Percentiles rank a stretch among this genome's conserved stretches.
phyloP scores from a whole-genome alignment of 2,113 vertebrate genomes.

The Trematocara zebra region DNA sequence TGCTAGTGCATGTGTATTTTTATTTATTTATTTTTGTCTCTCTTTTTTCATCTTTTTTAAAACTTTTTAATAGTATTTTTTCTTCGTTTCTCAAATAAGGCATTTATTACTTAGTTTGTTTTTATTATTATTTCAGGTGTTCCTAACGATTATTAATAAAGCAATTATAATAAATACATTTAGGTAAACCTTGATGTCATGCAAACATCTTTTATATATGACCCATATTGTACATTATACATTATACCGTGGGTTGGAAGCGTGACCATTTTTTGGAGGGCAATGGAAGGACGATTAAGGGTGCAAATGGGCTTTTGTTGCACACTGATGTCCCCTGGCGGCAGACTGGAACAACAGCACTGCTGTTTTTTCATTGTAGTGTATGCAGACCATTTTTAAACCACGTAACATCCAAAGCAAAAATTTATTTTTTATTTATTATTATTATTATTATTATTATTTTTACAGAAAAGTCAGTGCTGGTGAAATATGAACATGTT shows the following conservation, averaged over 20 bases:
- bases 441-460: rapidly evolving
- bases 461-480: background rate
- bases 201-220: background rate
- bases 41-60: background rate
- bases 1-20: conserved; percentile 11
- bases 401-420: background rate
- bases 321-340: conserved; percentile 43
- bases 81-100: background rate
- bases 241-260: background rate
- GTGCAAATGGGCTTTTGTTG: background rate
- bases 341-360: background rate
- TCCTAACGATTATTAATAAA: background rate
- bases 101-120: background rate
- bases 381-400: background rate
- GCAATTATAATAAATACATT: background rate
- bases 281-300: background rate
- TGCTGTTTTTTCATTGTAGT: background rate
- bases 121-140: background rate
- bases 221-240: background rate
- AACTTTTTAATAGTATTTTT: background rate
- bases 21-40: background rate
- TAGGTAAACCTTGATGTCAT: background rate
- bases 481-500: background rate
- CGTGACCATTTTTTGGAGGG: background rate
- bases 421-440: background rate